phyloP scores from a whole-genome alignment of 2,113 vertebrate genomes.

The Neogobius melanostomus region DNA sequence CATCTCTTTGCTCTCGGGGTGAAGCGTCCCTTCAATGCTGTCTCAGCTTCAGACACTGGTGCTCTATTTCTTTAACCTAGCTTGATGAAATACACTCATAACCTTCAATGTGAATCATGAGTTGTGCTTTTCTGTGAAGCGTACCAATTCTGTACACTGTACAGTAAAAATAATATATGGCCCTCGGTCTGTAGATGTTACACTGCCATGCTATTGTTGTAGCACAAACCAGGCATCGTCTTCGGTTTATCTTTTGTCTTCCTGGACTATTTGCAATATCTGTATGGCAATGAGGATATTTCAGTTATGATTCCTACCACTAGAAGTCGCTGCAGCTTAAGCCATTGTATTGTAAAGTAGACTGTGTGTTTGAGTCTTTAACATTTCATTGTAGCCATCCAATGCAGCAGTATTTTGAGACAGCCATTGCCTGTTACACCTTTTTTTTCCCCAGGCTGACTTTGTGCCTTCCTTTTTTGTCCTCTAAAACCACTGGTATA shows the following conservation, averaged over 20 bases:
- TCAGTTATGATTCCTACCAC: not conserved
- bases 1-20: constrained; percentile 35
- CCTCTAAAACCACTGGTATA: constrained; percentile 22
- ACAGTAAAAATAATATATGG: not conserved
- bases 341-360: not conserved
- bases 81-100: constrained; percentile 18
- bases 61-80: constrained; percentile 20
- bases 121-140: not conserved
- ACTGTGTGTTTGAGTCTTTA: not conserved
- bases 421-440: constrained; percentile 18
- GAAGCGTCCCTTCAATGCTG: constrained; percentile 45
- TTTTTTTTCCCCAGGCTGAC: constrained; percentile 14
- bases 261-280: not conserved
- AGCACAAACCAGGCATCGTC: not conserved
- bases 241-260: not conserved
- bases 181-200: not conserved
- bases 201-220: not conserved
- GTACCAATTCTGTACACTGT: not conserved
- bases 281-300: not conserved
- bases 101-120: not conserved
- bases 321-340: not conserved
- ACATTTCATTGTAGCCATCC: not conserved
- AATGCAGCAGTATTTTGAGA: constrained; percentile 19
- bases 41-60: constrained; percentile 17
- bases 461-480: constrained; percentile 45